Conservation (phyloP, 1,140 invertebrate genomes). For the Caerostris darwini region DNA sequence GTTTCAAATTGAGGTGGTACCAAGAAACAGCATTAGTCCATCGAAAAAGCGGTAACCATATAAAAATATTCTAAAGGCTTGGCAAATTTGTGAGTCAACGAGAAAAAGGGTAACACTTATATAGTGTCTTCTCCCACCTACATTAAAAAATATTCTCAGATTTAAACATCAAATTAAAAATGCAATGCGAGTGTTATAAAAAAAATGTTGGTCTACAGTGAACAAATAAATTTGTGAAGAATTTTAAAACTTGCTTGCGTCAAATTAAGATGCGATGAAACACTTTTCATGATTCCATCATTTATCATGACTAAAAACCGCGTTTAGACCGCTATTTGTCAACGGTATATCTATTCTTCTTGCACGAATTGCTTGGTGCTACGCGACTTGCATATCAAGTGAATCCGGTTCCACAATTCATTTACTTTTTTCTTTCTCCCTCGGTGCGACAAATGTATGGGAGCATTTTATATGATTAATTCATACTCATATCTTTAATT, state of each 20-base stretch:
- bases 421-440: background rate
- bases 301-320: slow-evolving; percentile 70
- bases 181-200: too few species aligned
- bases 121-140: too few species aligned
- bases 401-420: background rate
- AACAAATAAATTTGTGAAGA: background rate
- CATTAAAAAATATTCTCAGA: too few species aligned
- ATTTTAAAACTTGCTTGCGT: background rate
- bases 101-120: too few species aligned
- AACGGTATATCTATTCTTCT: slow-evolving; percentile 57
- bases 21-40: too few species aligned
- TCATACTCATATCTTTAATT: slow-evolving; percentile 18
- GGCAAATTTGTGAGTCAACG: too few species aligned
- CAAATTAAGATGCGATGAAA: slow-evolving; percentile 2
- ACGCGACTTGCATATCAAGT: slow-evolving; percentile 48
- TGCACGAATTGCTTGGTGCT: background rate
- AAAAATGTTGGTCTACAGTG: background rate
- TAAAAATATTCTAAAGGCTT: too few species aligned
- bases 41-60: too few species aligned
- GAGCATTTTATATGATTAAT: slow-evolving; percentile 22
- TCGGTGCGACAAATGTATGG: background rate
- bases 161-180: too few species aligned
- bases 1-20: too few species aligned
- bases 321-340: slow-evolving; percentile 70
- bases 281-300: slow-evolving; percentile 38